These are phyloP conservation scores for Lasioglossum zephyrum DNA, from an alignment of 2,888 invertebrate genomes.

Conservation along the genomic window DNA sequence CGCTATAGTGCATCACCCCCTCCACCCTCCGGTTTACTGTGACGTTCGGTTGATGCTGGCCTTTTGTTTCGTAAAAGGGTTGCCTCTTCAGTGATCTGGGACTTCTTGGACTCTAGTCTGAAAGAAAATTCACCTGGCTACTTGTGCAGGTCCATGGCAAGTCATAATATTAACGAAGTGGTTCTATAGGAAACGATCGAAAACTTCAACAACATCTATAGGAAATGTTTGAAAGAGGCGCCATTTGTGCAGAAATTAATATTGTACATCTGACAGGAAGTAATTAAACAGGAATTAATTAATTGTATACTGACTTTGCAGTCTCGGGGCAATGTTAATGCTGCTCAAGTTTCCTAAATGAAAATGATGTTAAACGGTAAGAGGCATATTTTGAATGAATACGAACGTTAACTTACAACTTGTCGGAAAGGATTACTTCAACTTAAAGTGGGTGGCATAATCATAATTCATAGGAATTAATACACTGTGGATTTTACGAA, in stretches of 20 bases:
- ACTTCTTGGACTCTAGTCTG: neutral
- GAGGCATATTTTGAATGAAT: neutral
- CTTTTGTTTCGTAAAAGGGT: neutral
- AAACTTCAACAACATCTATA: no score
- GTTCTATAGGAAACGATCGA: neutral
- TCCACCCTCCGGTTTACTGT: neutral
- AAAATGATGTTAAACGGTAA: neutral
- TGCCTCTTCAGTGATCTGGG: neutral
- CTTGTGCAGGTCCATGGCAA: neutral
- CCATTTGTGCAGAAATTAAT: neutral
- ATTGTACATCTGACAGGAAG: neutral
- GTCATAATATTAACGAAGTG: neutral
- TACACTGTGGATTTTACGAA: neutral
- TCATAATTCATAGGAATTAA: neutral
- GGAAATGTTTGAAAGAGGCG: neutral
- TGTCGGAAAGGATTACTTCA: neutral
- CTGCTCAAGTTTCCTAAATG: neutral
- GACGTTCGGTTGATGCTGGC: neutral
- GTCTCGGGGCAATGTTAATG: neutral
- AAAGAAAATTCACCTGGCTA: neutral
- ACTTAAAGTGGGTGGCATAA: neutral
- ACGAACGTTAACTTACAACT: neutral
- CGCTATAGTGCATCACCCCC: constrained; percentile 9
- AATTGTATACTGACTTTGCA: neutral
- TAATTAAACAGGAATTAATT: neutral